Evolutionary conservation across 2,797 vertebrate genomes (phyloP).

Genomic region (Cygnus olor): DNA sequence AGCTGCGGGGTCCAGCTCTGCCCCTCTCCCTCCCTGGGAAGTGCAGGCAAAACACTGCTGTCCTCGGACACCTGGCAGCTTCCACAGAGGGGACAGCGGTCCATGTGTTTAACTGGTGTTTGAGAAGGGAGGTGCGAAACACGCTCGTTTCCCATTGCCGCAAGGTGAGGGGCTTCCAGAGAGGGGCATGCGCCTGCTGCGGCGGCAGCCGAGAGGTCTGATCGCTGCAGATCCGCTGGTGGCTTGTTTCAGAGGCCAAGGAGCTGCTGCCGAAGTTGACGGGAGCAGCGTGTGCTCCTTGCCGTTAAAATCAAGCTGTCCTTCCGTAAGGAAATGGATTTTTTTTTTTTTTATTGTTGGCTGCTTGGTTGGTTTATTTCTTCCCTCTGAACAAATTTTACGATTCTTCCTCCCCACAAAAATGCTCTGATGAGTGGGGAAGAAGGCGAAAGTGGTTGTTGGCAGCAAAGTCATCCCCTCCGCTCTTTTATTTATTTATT

Average conservation of each 20-base stretch:
- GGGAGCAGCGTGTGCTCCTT: not conserved
- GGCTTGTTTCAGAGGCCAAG: not conserved
- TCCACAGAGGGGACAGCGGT: not conserved
- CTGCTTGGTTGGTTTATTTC: constrained; percentile 41
- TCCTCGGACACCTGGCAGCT: not conserved
- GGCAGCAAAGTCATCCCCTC: not conserved
- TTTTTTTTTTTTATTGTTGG: not conserved
- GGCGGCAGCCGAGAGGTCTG: not conserved
- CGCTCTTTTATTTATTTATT: not conserved
- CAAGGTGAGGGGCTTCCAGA: not conserved
- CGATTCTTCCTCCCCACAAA: constrained; percentile 20
- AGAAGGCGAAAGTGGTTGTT: constrained; percentile 32
- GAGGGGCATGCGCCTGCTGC: rapidly evolving
- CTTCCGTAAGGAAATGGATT: not conserved
- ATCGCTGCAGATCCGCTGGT: not conserved
- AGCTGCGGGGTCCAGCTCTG: not conserved
- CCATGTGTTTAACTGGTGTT: rapidly evolving
- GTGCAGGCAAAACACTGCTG: not conserved
- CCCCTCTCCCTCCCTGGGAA: not conserved
- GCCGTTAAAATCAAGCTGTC: not conserved
- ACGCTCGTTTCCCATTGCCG: rapidly evolving
- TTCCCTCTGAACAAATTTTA: constrained; percentile 4
- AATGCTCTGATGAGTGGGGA: constrained; percentile 2
- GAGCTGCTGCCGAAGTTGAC: not conserved
- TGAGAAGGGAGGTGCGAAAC: not conserved